Evolutionary conservation across 1,140 invertebrate genomes (phyloP), one percentile per base, ranked within the genome.

Genomic region (Paraescarpia echinospica): DNA sequence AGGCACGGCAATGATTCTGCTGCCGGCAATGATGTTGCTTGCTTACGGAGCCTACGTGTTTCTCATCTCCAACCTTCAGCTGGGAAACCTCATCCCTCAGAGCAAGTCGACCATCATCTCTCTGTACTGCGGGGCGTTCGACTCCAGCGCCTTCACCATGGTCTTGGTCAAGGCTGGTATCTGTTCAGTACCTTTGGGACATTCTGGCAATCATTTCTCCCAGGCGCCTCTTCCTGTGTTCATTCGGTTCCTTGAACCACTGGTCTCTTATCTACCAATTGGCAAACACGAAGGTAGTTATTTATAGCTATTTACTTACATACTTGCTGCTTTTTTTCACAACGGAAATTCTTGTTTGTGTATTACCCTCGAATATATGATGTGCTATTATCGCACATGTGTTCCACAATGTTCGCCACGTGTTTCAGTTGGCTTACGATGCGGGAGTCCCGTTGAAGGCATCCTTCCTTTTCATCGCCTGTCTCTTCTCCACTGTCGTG

Each of bases 1-100:
- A 77, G 93, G 92, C 89, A 22, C 41, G 34, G n/a, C 93, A 89
- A n/a, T 92, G 59, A 35, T 94, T 91, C 91, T 93, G 91, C 93
- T 92, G 59, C 94, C 94, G 22, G 93, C 93, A 9, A 92, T 93
- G 88, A 93, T 93, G 33, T 92, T 92, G 18, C 77, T 92, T 35
- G 89, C 91, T 18, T 94, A 93, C 88, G 94, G 93, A 12, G 93
- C 92, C 14, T 94, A 93, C 89, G 51, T 93, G 59, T 89, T 94
- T n/a, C 91, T 93, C 27, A 14, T 94, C 41, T 93, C 93, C 31
- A 94, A 94, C 59, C 51, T 93, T 14, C 94, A 93, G 92, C 18
- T 93, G 12, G 92, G 91, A n/a, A 77, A 91, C 2, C 93, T 94
- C 31, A 77, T 94, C 22, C 93, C 93, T 2, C 34, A 89, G 0